Evolutionary conservation across 2,113 vertebrate genomes (phyloP).

Genomic region (Turdus rufiventris): DNA sequence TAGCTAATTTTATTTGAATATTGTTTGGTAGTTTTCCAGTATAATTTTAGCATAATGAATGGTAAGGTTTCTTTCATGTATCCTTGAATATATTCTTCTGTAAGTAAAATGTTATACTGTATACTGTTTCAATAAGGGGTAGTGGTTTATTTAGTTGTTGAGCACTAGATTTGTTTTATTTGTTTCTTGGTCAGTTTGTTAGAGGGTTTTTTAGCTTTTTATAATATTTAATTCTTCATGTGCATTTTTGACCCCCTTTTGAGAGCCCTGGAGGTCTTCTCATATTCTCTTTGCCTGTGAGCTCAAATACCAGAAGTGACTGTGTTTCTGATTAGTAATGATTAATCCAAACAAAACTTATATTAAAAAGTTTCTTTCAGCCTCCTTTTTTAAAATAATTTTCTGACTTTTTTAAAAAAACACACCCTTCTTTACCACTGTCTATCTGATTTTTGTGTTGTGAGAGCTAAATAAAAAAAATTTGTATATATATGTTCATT

Average conservation of each 20-base stretch:
- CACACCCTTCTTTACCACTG: neutral
- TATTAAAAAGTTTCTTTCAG: neutral
- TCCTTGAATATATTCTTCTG: neutral
- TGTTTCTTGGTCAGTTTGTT: neutral
- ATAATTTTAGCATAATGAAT: neutral
- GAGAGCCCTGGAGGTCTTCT: neutral
- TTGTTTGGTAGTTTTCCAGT: neutral
- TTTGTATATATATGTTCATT: neutral
- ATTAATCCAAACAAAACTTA: neutral
- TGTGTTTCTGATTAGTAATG: neutral
- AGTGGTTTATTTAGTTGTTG: neutral
- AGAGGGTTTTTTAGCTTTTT: rapidly evolving
- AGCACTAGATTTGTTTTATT: neutral
- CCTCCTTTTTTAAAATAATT: neutral
- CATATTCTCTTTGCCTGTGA: neutral
- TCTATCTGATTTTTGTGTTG: neutral
- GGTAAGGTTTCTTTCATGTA: neutral
- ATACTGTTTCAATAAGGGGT: neutral
- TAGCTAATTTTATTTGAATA: neutral
- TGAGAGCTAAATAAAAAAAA: neutral
- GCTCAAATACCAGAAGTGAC: neutral
- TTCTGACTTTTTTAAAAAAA: neutral
- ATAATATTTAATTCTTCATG: neutral
- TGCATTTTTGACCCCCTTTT: neutral
- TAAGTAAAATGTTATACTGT: neutral